Conservation (phyloP, 2,888 invertebrate species). For the Chloroclysta siterata region DNA sequence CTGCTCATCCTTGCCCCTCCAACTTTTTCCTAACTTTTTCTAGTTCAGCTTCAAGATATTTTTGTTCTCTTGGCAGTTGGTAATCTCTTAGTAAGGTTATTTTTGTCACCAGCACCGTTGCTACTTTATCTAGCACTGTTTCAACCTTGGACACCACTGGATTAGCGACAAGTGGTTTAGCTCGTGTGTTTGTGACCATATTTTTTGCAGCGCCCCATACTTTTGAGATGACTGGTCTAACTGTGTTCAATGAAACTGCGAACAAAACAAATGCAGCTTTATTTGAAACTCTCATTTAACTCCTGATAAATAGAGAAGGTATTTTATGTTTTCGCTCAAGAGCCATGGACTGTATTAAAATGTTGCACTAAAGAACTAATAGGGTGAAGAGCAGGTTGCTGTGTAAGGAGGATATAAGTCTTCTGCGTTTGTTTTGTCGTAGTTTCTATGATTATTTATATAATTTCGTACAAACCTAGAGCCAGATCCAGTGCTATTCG, state of each 20-base stretch:
- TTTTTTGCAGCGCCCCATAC: conserved; percentile 61
- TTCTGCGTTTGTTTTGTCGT: conserved; percentile 67
- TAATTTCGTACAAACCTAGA: conserved; percentile 30
- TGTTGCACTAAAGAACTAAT: too few species aligned
- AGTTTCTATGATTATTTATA: conserved; percentile 55
- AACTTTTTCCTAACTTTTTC: conserved; percentile 57
- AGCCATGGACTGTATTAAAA: not conserved
- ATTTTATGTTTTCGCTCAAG: not conserved
- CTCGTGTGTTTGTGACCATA: conserved; percentile 51
- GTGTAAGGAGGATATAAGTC: not conserved
- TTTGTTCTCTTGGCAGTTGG: conserved; percentile 58
- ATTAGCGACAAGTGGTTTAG: conserved; percentile 60
- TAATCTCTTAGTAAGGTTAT: conserved; percentile 54
- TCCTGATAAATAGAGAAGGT: not conserved
- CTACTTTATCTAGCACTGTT: conserved; percentile 43
- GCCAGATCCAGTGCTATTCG: conserved; percentile 65
- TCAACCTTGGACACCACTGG: conserved; percentile 58
- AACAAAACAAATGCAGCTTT: conserved; percentile 64
- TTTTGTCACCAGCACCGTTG: conserved; percentile 49
- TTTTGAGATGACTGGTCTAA: conserved; percentile 59
- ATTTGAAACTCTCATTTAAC: conserved; percentile 1
- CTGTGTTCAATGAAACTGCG: conserved; percentile 72
- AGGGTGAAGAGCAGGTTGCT: not conserved
- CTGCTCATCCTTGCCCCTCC: conserved; percentile 1
- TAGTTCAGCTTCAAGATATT: conserved; percentile 66